Percentiles rank a stretch among this genome's conserved stretches.
These are phyloP conservation scores for Hippocampus kuda DNA, from an alignment of 2,797 vertebrate species.

Conservation along the genomic window DNA sequence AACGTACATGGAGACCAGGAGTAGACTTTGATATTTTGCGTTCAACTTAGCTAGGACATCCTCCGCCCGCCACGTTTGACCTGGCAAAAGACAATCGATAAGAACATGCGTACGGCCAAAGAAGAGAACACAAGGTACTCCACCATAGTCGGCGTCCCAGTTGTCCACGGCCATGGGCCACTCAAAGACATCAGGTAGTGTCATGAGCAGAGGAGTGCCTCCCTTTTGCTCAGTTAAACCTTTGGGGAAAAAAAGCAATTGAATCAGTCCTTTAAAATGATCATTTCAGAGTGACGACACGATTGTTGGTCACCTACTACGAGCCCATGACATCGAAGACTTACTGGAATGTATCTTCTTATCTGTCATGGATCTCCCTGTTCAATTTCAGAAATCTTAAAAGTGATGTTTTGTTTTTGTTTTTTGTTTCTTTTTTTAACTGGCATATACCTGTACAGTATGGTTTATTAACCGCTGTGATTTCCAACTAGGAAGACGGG, in stretches of 20 bases:
- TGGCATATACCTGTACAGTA: no score
- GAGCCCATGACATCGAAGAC: no score
- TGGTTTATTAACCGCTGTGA: no score
- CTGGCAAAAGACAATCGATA: conserved; percentile 50
- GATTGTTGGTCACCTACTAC: no score
- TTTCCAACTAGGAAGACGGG: no score
- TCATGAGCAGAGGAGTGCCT: conserved; percentile 72
- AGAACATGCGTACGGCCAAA: neutral
- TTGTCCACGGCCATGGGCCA: conserved; percentile 82
- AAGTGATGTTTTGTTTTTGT: no score
- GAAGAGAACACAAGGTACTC: neutral
- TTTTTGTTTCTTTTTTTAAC: no score
- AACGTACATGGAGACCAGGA: conserved; percentile 85
- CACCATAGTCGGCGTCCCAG: conserved; percentile 79
- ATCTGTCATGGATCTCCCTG: no score
- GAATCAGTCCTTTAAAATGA: neutral
- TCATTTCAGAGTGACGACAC: no score
- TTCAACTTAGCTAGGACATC: conserved; percentile 77
- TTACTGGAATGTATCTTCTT: no score
- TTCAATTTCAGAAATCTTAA: no score
- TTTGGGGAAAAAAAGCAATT: conserved; percentile 33
- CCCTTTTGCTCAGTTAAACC: conserved; percentile 79
- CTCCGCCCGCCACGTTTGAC: conserved; percentile 75
- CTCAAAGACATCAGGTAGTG: conserved; percentile 73
- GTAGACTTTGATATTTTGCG: conserved; percentile 81